Percentiles rank a stretch among this genome's conserved stretches.
Evolutionary conservation across 2,888 invertebrate species (phyloP).

Genomic region (Idaea biselata): DNA sequence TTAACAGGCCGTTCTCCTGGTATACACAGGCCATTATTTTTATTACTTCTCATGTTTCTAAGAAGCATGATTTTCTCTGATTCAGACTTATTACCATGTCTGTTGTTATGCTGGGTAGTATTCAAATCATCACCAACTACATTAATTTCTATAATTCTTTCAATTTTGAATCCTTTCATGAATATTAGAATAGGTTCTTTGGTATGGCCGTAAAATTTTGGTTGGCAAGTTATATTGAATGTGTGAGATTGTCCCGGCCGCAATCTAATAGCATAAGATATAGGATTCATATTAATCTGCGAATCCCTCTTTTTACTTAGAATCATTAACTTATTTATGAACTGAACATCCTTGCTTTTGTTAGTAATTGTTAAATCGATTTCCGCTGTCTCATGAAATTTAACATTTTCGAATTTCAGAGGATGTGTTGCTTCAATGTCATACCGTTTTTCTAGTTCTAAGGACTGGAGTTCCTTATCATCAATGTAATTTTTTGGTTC

Average conservation of each 20-base stretch:
- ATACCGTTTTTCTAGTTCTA: constrained; percentile 63
- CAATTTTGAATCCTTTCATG: constrained; percentile 82
- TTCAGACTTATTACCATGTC: constrained; percentile 23
- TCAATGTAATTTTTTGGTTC: constrained; percentile 6
- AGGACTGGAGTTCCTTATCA: constrained; percentile 42
- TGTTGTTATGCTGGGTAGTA: constrained; percentile 15
- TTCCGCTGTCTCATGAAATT: constrained; percentile 48
- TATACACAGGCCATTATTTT: constrained; percentile 42
- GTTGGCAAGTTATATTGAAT: constrained; percentile 74
- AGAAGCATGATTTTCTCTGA: constrained; percentile 42
- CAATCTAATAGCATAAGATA: constrained; percentile 54
- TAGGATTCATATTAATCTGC: constrained; percentile 71
- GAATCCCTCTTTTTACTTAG: constrained; percentile 74
- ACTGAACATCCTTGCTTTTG: constrained; percentile 66
- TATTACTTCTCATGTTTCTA: constrained; percentile 44
- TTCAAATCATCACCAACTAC: constrained; percentile 49
- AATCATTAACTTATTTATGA: constrained; percentile 74
- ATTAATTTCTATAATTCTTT: constrained; percentile 79
- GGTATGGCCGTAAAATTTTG: constrained; percentile 81
- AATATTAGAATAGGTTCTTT: constrained; percentile 82
- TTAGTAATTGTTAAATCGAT: constrained; percentile 54
- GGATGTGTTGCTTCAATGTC: constrained; percentile 78
- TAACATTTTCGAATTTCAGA: constrained; percentile 68
- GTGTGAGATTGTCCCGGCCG: constrained; percentile 59
- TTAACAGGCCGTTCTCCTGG: constrained; percentile 78